Evolutionary conservation across 2,888 invertebrate species (phyloP).

Genomic region (Drosophila tripunctata): DNA sequence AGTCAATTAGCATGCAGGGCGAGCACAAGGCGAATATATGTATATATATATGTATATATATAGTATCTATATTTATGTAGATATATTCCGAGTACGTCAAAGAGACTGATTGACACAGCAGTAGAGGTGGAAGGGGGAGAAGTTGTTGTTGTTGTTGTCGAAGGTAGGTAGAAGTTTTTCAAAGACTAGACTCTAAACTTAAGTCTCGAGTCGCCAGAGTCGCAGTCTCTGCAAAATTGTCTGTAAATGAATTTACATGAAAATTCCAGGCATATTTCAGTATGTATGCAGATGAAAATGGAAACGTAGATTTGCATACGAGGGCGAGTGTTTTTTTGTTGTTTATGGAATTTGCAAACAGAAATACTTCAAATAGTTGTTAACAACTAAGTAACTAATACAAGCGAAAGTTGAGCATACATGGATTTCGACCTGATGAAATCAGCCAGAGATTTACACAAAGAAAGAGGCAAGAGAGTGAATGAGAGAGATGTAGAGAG

Average conservation of each 20-base stretch:
- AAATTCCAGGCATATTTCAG: slow-evolving; percentile 43
- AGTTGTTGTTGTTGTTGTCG: background rate
- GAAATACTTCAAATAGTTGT: slow-evolving; percentile 32
- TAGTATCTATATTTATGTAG: slow-evolving; percentile 14
- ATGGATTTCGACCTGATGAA: slow-evolving; percentile 55
- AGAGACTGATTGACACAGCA: slow-evolving; percentile 47
- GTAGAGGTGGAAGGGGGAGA: no score
- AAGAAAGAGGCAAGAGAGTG: background rate
- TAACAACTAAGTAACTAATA: slow-evolving; percentile 30
- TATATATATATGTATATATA: slow-evolving; percentile 23
- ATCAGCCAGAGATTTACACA: slow-evolving; percentile 21
- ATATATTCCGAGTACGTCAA: slow-evolving; percentile 24
- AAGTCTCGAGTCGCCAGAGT: no score
- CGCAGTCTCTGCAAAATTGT: slow-evolving; percentile 1
- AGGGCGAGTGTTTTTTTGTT: slow-evolving; percentile 17
- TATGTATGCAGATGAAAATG: slow-evolving; percentile 15
- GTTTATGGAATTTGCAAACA: slow-evolving; percentile 27
- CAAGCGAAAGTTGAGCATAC: slow-evolving; percentile 51
- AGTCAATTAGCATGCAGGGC: slow-evolving; percentile 47
- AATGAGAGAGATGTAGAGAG: background rate
- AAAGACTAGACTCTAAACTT: background rate
- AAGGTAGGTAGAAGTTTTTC: slow-evolving; percentile 4
- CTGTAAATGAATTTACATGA: slow-evolving; percentile 35
- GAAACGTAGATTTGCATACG: slow-evolving; percentile 45
- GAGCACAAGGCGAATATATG: slow-evolving; percentile 21